Evolutionary conservation across 1,140 invertebrate genomes (phyloP), one percentile per base, ranked within the genome.

Genomic region (Eueides isabella): DNA sequence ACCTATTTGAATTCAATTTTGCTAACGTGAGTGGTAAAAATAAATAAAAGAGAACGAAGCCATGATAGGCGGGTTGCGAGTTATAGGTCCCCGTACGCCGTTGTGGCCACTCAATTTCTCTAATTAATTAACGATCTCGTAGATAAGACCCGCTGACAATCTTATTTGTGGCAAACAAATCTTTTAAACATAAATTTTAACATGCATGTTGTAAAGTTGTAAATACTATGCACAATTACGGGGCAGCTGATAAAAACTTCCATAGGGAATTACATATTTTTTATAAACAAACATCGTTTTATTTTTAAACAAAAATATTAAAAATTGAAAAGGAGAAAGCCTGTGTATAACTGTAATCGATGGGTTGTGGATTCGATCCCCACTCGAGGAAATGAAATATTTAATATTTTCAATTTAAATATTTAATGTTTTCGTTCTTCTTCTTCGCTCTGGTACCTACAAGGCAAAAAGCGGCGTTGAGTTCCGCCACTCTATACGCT

Each of bases 111-210:
- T 92, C 91, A 93, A 93, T 93, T 90, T 93, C 90, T 92, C 91
- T 93, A 93, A 93, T 93, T 93, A 93, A 93, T 92, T 92, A 93
- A 89, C 88, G 91, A 93, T 93, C 87, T 84, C 76, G 75, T 88
- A 90, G 90, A 92, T 92, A 92, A 92, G 83, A 84, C 80, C 75
- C 86, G 88, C 88, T 91, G 91, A 93, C 91, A 93, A 92, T 82
- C 87, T 93, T 93, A 93, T 93, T 93, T 93, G 91, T 93, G 91
- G 91, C 86, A 82, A 90, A 92, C 91, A 92, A 93, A 93, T 93
- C 90, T 93, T 87, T 88, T 78, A 85, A 79, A 83, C 91, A 93
- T 93, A 93, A 93, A 93, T 93, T 92, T 89, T 77, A 91, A 63
- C 81, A 73, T 91, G 90, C 90, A 91, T 85, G 87, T 80, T 88